Conservation (phyloP, 2,113 vertebrate genomes). For the Chaetodon trifascialis region DNA sequence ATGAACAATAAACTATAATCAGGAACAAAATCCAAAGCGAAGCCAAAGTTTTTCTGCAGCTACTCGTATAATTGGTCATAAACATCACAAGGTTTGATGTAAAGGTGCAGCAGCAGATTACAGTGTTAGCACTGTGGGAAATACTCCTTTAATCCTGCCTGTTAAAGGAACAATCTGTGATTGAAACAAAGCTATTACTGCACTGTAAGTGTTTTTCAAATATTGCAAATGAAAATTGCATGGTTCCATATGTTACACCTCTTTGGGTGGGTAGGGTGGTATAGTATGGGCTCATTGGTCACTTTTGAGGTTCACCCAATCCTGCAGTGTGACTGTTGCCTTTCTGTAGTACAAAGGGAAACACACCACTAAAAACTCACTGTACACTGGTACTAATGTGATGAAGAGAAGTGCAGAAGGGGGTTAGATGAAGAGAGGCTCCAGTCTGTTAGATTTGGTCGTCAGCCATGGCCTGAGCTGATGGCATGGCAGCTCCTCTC, state of each 20-base stretch:
- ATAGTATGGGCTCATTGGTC: too few relatives aligned
- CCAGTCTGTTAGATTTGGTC: slow-evolving; percentile 28
- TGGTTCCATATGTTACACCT: not conserved
- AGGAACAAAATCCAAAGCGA: slow-evolving; percentile 24
- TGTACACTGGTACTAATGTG: slow-evolving; percentile 11
- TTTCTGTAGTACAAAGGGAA: not conserved
- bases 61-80: slow-evolving; percentile 19
- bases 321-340: slow-evolving; percentile 1
- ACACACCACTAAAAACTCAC: not conserved
- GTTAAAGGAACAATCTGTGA: not conserved
- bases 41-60: slow-evolving; percentile 28
- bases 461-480: slow-evolving; percentile 24
- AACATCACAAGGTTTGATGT: not conserved
- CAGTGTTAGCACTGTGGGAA: slow-evolving; percentile 10
- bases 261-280: not conserved
- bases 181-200: not conserved
- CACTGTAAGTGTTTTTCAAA: not conserved
- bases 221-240: not conserved
- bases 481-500: slow-evolving; percentile 24
- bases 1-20: slow-evolving; percentile 21
- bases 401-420: slow-evolving; percentile 15
- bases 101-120: slow-evolving; percentile 8
- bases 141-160: not conserved
- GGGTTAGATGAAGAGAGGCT: slow-evolving; percentile 18
- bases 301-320: not conserved